A percentile compares a stretch with the other conserved stretches of the same genome.
These are phyloP conservation scores for Stegodyphus mimosarum DNA, from an alignment of 1,140 invertebrate genomes.

Conservation along the genomic window DNA sequence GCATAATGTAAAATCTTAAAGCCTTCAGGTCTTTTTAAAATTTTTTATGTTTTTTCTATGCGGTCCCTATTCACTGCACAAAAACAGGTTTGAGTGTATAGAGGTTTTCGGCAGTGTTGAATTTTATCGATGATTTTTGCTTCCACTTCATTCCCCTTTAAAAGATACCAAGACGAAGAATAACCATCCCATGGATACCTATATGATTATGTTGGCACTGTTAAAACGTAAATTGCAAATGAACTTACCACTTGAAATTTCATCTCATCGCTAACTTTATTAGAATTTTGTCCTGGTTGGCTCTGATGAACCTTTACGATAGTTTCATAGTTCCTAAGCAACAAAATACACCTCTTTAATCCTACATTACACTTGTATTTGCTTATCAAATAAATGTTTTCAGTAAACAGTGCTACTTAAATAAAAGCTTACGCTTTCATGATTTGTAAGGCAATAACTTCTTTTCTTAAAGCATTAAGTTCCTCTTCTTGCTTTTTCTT, in stretches of 20 bases:
- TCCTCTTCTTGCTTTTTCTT: constrained; percentile 91
- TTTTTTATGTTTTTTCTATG: no score
- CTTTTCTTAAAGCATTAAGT: constrained; percentile 92
- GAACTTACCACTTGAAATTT: constrained; percentile 92
- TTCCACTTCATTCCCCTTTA: no score
- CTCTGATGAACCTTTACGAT: constrained; percentile 95
- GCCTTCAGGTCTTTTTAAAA: no score
- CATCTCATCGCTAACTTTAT: constrained; percentile 89
- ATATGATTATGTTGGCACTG: no score
- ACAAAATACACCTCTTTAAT: background rate
- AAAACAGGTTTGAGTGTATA: no score
- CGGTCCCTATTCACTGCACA: no score
- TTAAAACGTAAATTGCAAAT: background rate
- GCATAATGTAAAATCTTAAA: no score
- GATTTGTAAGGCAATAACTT: constrained; percentile 92
- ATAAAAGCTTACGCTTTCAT: constrained; percentile 69
- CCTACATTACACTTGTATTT: no score
- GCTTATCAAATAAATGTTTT: background rate
- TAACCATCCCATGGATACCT: no score
- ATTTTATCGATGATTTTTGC: no score
- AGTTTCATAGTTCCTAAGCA: constrained; percentile 87
- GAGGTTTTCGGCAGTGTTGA: no score
- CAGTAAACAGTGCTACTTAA: background rate
- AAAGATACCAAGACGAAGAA: no score
- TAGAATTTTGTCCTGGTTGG: constrained; percentile 87